Percentiles rank a stretch among this genome's conserved stretches.
phyloP scores from a whole-genome alignment of 2,113 vertebrate species.

The Sylvicapra grimmia region DNA sequence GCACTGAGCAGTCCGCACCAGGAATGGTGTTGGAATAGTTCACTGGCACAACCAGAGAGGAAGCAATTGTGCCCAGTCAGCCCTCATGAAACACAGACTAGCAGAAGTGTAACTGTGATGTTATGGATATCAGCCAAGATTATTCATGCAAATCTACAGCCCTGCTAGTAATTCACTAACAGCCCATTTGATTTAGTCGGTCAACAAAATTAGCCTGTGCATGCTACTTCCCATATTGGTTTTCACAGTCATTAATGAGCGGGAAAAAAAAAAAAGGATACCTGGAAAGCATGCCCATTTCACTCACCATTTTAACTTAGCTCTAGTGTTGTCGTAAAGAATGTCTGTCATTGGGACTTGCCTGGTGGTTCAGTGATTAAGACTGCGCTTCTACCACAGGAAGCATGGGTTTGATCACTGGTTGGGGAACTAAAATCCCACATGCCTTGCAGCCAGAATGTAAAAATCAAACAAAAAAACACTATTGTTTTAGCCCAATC shows the following conservation, averaged over 20 bases:
- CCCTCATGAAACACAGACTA: neutral
- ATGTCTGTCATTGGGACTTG: neutral
- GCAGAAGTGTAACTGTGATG: neutral
- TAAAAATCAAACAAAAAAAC: neutral
- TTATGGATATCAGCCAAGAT: neutral
- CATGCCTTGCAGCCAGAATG: neutral
- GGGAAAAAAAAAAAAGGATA: neutral
- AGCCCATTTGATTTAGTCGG: conserved; percentile 28
- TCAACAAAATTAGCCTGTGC: conserved; percentile 7
- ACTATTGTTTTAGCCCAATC: neutral
- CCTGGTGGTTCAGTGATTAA: neutral
- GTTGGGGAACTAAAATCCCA: neutral
- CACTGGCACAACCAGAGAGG: neutral
- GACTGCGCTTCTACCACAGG: neutral
- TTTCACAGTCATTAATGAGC: conserved; percentile 6
- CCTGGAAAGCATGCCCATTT: neutral
- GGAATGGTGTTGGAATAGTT: neutral
- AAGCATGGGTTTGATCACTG: neutral
- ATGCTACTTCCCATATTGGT: neutral
- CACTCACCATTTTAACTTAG: conserved; percentile 3
- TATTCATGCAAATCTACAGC: neutral
- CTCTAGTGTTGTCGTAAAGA: conserved; percentile 13
- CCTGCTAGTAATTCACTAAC: conserved; percentile 11
- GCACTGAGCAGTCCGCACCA: neutral
- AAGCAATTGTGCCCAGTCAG: neutral